Base-by-base conservation (phyloP, 2,888 invertebrate species). In the Apomyelois bistriatella region DNA sequence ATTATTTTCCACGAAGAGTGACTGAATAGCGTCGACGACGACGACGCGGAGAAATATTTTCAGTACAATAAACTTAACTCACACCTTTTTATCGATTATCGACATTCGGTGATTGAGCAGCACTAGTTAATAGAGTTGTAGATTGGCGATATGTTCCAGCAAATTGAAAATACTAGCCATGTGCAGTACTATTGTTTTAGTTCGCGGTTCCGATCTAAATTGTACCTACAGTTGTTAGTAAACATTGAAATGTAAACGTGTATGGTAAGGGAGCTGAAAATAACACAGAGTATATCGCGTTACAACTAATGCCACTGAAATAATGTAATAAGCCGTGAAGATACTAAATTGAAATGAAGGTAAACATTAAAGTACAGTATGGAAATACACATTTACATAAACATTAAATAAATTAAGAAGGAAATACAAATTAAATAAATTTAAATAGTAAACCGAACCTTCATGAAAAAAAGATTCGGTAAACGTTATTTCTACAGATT, bases 1-100 rank as follows among this genome's bases (percentile, higher is more conserved):
- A 75, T 75, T 77, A 76, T 76, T 74, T 22, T 77, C 62, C 58
- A 60, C 56, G 52, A 58, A 61, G 62, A 64, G 69, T 67, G 72
- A 68, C 67, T 59, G 53, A 53, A 55, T 50, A 54, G 22, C 22
- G 22, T n/a, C n/a, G 5, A 28, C 46, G 35, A 32, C 43, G 54
- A 42, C 56, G 53, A 52, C 48, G 59, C 56, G 58, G 58, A 60
- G 57, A 58, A 53, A 68, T 66, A 72, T 72, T 72, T 72, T 71
- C 65, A 69, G 68, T 66, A 66, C 63, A 64, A 72, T 67, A 68
- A 68, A 69, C 59, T 67, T 71, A 64, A 32, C 32, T 32, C 32
- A 7, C 7, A 32, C 53, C 41, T 53, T 55, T 56, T 55, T 53
- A 53, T 54, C 47, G 52, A 48, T 52, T 32, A 42, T 28, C 40